Evolutionary conservation across 2,113 vertebrate genomes (phyloP), one percentile per base, ranked within the genome.

Genomic region (Polyodon spathula): DNA sequence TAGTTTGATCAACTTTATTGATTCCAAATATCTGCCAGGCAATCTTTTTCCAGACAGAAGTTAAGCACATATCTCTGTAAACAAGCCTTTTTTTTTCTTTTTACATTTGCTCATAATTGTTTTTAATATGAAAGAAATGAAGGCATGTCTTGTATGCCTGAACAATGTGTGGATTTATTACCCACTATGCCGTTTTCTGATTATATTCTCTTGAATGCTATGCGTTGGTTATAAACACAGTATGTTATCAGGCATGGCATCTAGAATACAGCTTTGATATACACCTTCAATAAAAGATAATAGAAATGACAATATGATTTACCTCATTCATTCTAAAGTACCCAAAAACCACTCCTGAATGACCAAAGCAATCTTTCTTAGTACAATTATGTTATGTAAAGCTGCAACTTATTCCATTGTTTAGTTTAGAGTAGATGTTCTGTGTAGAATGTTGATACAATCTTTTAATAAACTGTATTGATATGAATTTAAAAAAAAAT

Each of bases 281-380:
- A 77, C 63, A 64, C 55, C 65, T 64, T 65, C 70, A 75, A 74
- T 79, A 78, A 76, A 71, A 77, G 66, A 81, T 70, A 77, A 78
- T 70, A 71, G 68, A 76, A 78, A 77, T 75, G 73, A 77, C 74
- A 77, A 78, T 77, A 76, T 69, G 73, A 83, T 80, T 75, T 72
- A 77, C 73, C 72, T 68, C 53, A 69, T 73, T 76, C 68, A 63
- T 60, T 76, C 72, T 79, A 77, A 78, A 65, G 70, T 69, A 61
- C 66, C 55, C 65, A 59, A 69, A 73, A 69, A 75, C 12, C 58
- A n/a, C 63, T 65, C 63, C 54, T 69, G 65, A 66, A 72, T 77
- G 62, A 74, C 60, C 69, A 66, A 63, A 68, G 64, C 68, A 73
- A 75, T 79, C 69, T 75, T 77, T 81, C 67, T 55, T 69, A 73